These are phyloP conservation scores for Gerris lacustris DNA, from an alignment of 2,888 invertebrate species.

Conservation along the genomic window DNA sequence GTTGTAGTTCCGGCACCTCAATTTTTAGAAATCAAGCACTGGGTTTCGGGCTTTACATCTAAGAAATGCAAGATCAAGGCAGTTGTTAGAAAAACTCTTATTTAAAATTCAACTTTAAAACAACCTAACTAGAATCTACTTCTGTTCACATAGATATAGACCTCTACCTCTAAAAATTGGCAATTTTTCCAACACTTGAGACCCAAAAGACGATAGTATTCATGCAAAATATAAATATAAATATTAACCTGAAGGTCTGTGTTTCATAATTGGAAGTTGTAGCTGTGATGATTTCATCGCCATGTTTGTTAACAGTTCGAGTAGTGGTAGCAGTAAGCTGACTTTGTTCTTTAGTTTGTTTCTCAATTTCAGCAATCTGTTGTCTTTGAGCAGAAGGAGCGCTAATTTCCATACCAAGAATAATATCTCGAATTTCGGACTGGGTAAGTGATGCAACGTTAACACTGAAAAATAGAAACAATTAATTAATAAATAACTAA, in stretches of 20 bases:
- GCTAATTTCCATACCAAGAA: slow-evolving; percentile 98
- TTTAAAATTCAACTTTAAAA: no score
- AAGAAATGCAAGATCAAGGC: no score
- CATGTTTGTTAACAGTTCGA: slow-evolving; percentile 96
- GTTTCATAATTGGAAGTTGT: slow-evolving; percentile 99
- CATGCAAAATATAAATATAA: slow-evolving; percentile 38
- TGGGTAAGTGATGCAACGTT: slow-evolving; percentile 98
- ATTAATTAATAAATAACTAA: slow-evolving; percentile 17
- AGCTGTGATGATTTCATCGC: slow-evolving; percentile 97
- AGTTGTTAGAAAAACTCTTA: no score
- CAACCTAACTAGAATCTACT: no score
- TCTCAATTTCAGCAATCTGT: slow-evolving; percentile 99
- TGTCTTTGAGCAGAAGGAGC: slow-evolving; percentile 98
- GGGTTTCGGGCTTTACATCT: no score
- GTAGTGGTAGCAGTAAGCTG: slow-evolving; percentile 98
- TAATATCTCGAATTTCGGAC: slow-evolving; percentile 94
- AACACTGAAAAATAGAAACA: slow-evolving; percentile 47
- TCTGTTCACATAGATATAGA: no score
- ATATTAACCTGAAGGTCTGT: slow-evolving; percentile 61
- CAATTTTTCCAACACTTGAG: no score
- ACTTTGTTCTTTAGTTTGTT: slow-evolving; percentile 97
- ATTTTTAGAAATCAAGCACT: no score
- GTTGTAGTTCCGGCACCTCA: no score
- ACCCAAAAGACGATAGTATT: no score
- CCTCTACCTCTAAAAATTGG: no score